These are phyloP conservation scores for Sympetrum striolatum DNA, from an alignment of 2,888 invertebrate species.

Conservation along the genomic window DNA sequence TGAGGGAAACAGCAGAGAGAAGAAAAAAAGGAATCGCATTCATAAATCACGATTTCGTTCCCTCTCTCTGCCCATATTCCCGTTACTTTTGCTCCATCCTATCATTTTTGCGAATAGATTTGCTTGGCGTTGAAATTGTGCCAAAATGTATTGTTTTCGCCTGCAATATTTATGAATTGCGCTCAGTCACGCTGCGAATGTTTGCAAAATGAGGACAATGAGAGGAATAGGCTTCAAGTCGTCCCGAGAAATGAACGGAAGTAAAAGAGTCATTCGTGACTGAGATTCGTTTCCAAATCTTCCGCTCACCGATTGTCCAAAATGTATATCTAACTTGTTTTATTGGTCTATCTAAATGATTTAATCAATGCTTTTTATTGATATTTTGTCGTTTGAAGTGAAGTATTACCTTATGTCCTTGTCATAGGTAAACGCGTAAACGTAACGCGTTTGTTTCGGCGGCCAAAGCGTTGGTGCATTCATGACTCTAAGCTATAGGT, in stretches of 20 bases:
- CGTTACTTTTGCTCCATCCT: neutral
- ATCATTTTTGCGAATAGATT: neutral
- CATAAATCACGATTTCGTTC: neutral
- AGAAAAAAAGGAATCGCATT: neutral
- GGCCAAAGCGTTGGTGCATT: no score
- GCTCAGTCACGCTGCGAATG: neutral
- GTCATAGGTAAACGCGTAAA: no score
- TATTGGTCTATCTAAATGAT: no score
- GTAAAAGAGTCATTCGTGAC: no score
- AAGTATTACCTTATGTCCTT: no score
- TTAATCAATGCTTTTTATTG: no score
- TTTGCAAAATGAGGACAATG: neutral
- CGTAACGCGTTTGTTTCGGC: no score
- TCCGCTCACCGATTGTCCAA: no score
- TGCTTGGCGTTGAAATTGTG: neutral
- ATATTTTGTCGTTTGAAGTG: no score
- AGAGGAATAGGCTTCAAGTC: neutral
- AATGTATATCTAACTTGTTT: no score
- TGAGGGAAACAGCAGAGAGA: neutral
- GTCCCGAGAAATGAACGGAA: neutral
- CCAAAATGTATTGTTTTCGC: neutral
- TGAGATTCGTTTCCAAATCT: no score
- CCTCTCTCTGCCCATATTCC: neutral
- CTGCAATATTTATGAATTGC: neutral
- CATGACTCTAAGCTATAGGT: no score